Percentiles rank a stretch among this genome's conserved stretches.
Conservation (phyloP, 2,888 invertebrate genomes). For the Leptodirus hochenwartii region DNA sequence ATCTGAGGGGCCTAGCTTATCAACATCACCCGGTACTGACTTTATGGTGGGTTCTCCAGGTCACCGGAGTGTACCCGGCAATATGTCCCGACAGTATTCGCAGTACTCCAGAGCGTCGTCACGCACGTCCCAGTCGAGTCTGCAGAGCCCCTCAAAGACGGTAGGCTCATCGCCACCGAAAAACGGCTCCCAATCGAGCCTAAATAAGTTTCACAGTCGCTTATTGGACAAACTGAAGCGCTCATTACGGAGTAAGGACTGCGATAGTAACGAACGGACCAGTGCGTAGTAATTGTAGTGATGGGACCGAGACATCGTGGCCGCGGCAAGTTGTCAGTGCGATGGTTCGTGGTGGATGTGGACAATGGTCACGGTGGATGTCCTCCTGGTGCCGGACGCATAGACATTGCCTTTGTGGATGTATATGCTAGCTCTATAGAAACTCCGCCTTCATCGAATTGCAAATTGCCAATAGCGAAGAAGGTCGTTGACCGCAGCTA, state of each 20-base stretch:
- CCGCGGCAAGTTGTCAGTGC: too few relatives aligned
- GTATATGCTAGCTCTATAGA: too few relatives aligned
- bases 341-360: too few relatives aligned
- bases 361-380: too few relatives aligned
- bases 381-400: too few relatives aligned
- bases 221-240: conserved; percentile 62
- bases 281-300: conserved; percentile 33
- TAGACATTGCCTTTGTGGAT: too few relatives aligned
- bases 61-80: conserved; percentile 48
- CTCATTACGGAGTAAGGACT: conserved; percentile 40
- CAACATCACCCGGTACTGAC: conserved; percentile 44
- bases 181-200: conserved; percentile 34
- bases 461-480: too few relatives aligned
- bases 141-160: conserved; percentile 48
- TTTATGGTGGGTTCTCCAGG: conserved; percentile 34
- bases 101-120: conserved; percentile 35
- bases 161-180: conserved; percentile 46
- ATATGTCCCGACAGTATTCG: conserved; percentile 38
- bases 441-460: too few relatives aligned
- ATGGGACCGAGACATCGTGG: conserved; percentile 8
- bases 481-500: too few relatives aligned
- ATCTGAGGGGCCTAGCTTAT: conserved; percentile 53
- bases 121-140: conserved; percentile 40
- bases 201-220: conserved; percentile 65
- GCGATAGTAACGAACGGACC: conserved; percentile 31